These are phyloP conservation scores for Nephrocerus scutellatus DNA, from an alignment of 2,888 invertebrate genomes.

Conservation along the genomic window DNA sequence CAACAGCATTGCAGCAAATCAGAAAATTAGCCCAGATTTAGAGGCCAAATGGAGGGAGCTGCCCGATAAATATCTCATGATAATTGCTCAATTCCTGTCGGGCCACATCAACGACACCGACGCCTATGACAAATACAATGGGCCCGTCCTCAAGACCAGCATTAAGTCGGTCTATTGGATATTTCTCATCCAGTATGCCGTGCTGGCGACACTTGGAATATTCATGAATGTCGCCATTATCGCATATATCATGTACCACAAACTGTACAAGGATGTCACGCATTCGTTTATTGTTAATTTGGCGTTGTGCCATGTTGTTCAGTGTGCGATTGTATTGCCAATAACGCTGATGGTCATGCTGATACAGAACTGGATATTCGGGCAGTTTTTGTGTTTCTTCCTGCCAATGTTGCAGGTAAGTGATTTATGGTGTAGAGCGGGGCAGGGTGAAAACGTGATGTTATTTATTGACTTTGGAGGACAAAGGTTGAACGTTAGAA, in stretches of 20 bases:
- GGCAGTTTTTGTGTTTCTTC: constrained; percentile 63
- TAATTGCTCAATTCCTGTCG: constrained; percentile 38
- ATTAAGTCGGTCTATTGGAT: constrained; percentile 54
- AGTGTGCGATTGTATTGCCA: constrained; percentile 61
- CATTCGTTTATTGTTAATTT: constrained; percentile 61
- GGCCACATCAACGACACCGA: constrained; percentile 39
- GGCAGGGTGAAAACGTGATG: no score
- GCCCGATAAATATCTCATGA: constrained; percentile 41
- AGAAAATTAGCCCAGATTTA: constrained; percentile 24
- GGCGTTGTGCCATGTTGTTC: constrained; percentile 59
- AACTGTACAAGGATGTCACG: constrained; percentile 57
- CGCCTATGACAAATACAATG: constrained; percentile 49
- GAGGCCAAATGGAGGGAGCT: constrained; percentile 36
- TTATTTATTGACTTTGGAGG: no score
- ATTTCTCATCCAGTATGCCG: constrained; percentile 57
- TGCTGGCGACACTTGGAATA: constrained; percentile 53
- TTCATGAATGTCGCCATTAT: constrained; percentile 56
- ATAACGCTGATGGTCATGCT: constrained; percentile 61
- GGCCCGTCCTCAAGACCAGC: constrained; percentile 55
- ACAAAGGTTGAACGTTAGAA: no score
- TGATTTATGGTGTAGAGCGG: constrained; percentile 21
- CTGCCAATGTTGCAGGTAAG: constrained; percentile 66
- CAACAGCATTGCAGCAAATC: constrained; percentile 26
- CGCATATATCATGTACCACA: constrained; percentile 50
- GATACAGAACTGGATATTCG: constrained; percentile 66